Percentiles rank a stretch among this genome's conserved stretches.
Evolutionary conservation across 2,888 invertebrate genomes (phyloP).

Genomic region (Tineola bisselliella): DNA sequence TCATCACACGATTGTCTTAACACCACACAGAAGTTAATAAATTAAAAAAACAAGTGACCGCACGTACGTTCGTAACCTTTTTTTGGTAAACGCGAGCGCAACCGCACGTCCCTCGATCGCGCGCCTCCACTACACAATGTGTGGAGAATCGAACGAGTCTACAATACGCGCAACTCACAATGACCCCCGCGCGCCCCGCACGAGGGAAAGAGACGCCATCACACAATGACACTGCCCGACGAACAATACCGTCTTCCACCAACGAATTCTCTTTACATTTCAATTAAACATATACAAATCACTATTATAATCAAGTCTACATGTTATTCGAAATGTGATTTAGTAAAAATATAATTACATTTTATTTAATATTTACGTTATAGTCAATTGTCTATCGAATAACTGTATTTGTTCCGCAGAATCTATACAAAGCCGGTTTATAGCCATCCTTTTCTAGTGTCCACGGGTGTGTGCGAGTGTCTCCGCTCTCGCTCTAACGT

Average conservation of each 20-base stretch:
- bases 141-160: constrained; percentile 61
- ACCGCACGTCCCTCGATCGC: constrained; percentile 42
- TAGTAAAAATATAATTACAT: constrained; percentile 24
- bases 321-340: constrained; percentile 16
- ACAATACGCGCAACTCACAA: constrained; percentile 68
- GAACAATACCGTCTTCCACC: constrained; percentile 58
- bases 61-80: not conserved
- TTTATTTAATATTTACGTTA: constrained; percentile 37
- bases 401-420: constrained; percentile 54
- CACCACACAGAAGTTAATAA: constrained; percentile 34
- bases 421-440: constrained; percentile 59
- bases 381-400: constrained; percentile 62
- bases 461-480: constrained; percentile 46
- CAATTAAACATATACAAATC: constrained; percentile 24
- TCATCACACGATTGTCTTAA: constrained; percentile 30
- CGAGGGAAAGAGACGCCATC: constrained; percentile 64
- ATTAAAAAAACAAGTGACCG: constrained; percentile 33
- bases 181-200: constrained; percentile 52
- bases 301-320: constrained; percentile 15
- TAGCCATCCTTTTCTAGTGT: constrained; percentile 60
- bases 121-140: constrained; percentile 61
- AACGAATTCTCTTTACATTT: constrained; percentile 27
- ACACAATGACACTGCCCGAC: constrained; percentile 65
- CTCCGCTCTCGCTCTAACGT: constrained; percentile 14
- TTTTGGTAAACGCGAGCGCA: constrained; percentile 7